A percentile compares a stretch with the other conserved stretches of the same genome.
phyloP scores from a whole-genome alignment of 2,888 invertebrate species.

The Scaptomyza caliginosa region DNA sequence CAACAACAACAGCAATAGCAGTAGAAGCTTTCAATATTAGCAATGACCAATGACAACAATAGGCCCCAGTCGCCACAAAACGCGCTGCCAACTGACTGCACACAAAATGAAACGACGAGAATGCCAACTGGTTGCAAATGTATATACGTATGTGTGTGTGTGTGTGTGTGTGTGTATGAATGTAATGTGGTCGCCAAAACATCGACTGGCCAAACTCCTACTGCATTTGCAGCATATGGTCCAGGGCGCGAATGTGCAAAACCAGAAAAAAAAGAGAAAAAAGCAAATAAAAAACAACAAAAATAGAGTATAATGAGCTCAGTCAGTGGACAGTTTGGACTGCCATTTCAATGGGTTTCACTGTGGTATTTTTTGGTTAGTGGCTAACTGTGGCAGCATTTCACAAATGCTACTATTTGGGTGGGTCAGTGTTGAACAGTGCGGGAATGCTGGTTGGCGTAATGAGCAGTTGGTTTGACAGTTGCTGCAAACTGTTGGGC shows the following conservation, averaged over 20 bases:
- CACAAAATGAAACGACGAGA: constrained; percentile 34
- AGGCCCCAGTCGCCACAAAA: constrained; percentile 59
- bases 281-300: constrained; percentile 21
- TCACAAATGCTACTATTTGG: not conserved
- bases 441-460: constrained; percentile 39
- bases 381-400: constrained; percentile 37
- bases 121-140: constrained; percentile 33
- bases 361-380: constrained; percentile 31
- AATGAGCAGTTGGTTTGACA: constrained; percentile 78
- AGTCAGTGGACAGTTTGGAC: constrained; percentile 37
- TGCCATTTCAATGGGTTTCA: constrained; percentile 42
- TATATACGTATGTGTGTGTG: constrained; percentile 10
- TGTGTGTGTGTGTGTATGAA: constrained; percentile 31
- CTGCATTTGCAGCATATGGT: constrained; percentile 56
- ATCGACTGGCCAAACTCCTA: constrained; percentile 50
- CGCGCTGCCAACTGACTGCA: constrained; percentile 57
- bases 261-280: constrained; percentile 11
- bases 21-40: constrained; percentile 69
- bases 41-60: constrained; percentile 76
- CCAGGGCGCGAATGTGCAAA: constrained; percentile 31
- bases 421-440: not conserved
- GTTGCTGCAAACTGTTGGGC: constrained; percentile 65
- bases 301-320: constrained; percentile 68
- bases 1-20: constrained; percentile 25
- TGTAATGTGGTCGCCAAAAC: constrained; percentile 56